phyloP scores from a whole-genome alignment of 2,113 vertebrate species.

The Piaya cayana region DNA sequence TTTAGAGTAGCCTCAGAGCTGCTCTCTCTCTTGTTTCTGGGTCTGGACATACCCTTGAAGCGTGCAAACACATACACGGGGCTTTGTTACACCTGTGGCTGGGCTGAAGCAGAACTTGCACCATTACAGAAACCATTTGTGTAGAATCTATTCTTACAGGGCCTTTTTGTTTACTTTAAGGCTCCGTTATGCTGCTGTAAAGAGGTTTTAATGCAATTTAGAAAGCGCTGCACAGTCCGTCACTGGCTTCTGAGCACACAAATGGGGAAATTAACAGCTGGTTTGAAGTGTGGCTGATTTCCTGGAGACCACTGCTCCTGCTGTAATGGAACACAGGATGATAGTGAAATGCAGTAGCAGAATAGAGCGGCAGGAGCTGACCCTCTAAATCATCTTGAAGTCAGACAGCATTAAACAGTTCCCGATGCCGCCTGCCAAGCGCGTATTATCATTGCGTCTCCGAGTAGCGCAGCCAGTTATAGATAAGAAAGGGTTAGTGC shows the following conservation, averaged over 20 bases:
- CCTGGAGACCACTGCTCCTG: constrained; percentile 1
- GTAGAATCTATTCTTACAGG: background rate
- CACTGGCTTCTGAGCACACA: background rate
- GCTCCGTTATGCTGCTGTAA: background rate
- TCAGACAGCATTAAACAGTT: constrained; percentile 14
- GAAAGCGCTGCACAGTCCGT: fast-evolving
- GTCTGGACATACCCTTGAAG: fast-evolving
- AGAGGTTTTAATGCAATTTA: background rate
- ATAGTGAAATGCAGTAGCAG: constrained; percentile 27
- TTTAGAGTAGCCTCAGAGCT: background rate
- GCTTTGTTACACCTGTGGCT: background rate
- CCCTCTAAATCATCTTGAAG: constrained; percentile 53
- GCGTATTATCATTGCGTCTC: background rate
- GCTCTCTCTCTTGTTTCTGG: background rate
- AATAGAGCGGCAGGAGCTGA: constrained; percentile 27
- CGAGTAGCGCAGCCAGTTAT: background rate
- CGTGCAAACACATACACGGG: background rate
- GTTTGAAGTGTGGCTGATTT: background rate
- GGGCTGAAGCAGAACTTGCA: background rate
- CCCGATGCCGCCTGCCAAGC: constrained; percentile 32
- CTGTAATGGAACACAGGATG: background rate
- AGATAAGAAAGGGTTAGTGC: constrained; percentile 55
- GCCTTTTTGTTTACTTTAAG: background rate
- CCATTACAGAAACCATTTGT: background rate
- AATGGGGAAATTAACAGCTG: background rate